Conservation (phyloP, 2,888 invertebrate genomes). For the Acleris literana region DNA sequence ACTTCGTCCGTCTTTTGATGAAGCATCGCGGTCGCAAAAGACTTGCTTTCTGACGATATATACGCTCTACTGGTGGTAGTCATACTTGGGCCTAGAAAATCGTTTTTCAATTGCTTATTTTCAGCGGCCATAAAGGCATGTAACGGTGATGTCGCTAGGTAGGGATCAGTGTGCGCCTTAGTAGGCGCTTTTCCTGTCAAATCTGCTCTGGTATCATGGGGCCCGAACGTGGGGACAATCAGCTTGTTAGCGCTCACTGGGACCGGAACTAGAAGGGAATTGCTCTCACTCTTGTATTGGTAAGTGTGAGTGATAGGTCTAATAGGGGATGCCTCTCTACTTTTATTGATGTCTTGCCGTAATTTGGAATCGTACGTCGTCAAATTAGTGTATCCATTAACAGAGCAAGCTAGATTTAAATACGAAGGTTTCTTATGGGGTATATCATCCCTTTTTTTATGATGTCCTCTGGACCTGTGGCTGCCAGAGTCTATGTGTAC, state of each 20-base stretch:
- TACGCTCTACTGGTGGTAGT: slow-evolving; percentile 72
- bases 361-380: slow-evolving; percentile 93
- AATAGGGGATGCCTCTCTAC: slow-evolving; percentile 88
- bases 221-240: slow-evolving; percentile 80
- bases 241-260: slow-evolving; percentile 81
- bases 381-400: slow-evolving; percentile 94
- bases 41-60: slow-evolving; percentile 71
- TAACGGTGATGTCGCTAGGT: slow-evolving; percentile 68
- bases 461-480: slow-evolving; percentile 68
- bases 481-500: slow-evolving; percentile 67
- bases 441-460: slow-evolving; percentile 71
- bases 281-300: slow-evolving; percentile 74
- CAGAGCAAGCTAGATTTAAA: slow-evolving; percentile 93
- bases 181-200: slow-evolving; percentile 79
- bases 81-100: slow-evolving; percentile 77
- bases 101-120: slow-evolving; percentile 78
- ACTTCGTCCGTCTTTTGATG: slow-evolving; percentile 72
- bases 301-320: slow-evolving; percentile 82
- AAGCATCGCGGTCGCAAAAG: slow-evolving; percentile 73
- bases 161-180: slow-evolving; percentile 80
- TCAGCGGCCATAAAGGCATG: slow-evolving; percentile 79
- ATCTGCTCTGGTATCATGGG: slow-evolving; percentile 76
- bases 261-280: slow-evolving; percentile 73
- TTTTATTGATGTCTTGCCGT: slow-evolving; percentile 88
- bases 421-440: slow-evolving; percentile 92